Base-by-base conservation (phyloP, 1,140 invertebrate genomes). In the Zeugodacus cucurbitae region DNA sequence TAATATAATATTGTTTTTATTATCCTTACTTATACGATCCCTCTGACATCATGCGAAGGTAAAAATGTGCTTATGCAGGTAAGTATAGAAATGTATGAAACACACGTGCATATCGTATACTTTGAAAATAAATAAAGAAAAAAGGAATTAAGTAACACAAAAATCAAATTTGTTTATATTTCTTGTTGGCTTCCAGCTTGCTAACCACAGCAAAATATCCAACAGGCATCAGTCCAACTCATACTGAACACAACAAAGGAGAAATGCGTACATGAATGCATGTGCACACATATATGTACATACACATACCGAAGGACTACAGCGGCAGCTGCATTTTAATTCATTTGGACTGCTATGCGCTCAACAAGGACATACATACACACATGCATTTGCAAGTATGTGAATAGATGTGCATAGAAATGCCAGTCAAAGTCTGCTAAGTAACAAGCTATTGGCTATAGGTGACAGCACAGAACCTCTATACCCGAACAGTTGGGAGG, bases 401-500 rank as follows among this genome's bases (percentile, higher is more conserved):
- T 32, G 26, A 20, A 54, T 82, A 48, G 22, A 48, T 48, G 41
- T 48, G 41, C n/a, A 82, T 48, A 48, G n/a, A 48, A 29, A 82
- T 82, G 48, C 41, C 37, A 82, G 22, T 44, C 74, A 48, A 82
- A 26, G 74, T 26, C 41, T n/a, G 3, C 22, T 26, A 34, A 37
- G 74, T 37, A 82, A 82, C 74, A 44, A 26, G 17, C 70, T 74
- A 74, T 41, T 34, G 41, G n/a, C 74, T 82, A 82, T 82, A 82
- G 74, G 74, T 82, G 74, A 44, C 44, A 26, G 41, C 74, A 82
- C 74, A 26, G 74, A 82, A 41, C 20, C 22, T 82, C 26, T 48
- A 26, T 82, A 10, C 22, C 0, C 3, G 26, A 11, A 44, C 22
- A 82, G 48, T 26, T 82, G 34, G 70, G 74, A 82, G 74, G 74